Conservation (phyloP, 2,888 invertebrate species). For the Drosophila acutilabella region DNA sequence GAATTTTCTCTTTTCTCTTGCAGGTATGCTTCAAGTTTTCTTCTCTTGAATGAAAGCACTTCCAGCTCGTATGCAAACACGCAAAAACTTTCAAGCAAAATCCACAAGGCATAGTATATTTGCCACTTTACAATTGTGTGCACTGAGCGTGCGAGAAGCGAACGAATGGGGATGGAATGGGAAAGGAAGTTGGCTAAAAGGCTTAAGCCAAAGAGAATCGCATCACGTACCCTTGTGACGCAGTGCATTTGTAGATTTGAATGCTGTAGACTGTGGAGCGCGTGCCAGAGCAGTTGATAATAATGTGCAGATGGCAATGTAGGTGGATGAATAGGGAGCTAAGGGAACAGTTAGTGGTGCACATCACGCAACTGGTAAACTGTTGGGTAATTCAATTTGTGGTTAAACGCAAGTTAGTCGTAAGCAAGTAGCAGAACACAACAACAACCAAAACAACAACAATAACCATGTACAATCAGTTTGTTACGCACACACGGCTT, state of each 20-base stretch:
- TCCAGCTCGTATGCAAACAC: constrained; percentile 16
- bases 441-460: constrained; percentile 9
- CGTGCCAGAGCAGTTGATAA: constrained; percentile 53
- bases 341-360: constrained; percentile 41
- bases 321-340: background rate
- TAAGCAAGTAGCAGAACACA: constrained; percentile 44
- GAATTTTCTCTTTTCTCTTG: background rate
- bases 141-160: background rate
- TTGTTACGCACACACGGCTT: constrained; percentile 55
- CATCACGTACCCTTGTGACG: constrained; percentile 31
- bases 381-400: constrained; percentile 80
- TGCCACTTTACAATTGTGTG: constrained; percentile 29
- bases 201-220: constrained; percentile 16
- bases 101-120: constrained; percentile 21
- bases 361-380: constrained; percentile 66
- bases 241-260: constrained; percentile 53
- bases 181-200: constrained; percentile 4
- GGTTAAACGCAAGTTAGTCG: constrained; percentile 75
- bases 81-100: constrained; percentile 13
- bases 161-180: background rate
- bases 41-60: constrained; percentile 9
- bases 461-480: constrained; percentile 29
- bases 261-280: constrained; percentile 36
- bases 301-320: constrained; percentile 29
- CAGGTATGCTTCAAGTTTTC: constrained; percentile 48